Percentiles rank a stretch among this genome's conserved stretches.
These are phyloP conservation scores for Stercorarius parasiticus DNA, from an alignment of 2,113 vertebrate species.

Conservation along the genomic window DNA sequence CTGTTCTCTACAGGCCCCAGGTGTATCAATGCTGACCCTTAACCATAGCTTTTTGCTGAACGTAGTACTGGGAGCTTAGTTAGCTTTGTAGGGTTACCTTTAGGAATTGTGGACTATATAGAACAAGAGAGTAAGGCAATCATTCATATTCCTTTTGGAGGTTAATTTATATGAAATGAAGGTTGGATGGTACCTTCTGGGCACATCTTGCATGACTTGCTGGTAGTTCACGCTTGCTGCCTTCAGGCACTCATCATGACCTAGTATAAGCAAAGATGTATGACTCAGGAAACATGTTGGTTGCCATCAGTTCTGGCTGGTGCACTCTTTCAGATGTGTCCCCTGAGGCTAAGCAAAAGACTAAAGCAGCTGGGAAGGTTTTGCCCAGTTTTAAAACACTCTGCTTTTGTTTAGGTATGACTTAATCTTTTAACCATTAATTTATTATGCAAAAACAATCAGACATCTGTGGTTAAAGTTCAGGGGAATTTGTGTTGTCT, in stretches of 20 bases:
- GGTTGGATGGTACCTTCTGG: neutral
- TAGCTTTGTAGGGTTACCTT: neutral
- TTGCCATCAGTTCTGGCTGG: constrained; percentile 9
- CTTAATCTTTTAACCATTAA: neutral
- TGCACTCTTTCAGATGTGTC: neutral
- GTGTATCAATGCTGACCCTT: neutral
- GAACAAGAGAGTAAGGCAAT: neutral
- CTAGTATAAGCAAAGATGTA: neutral
- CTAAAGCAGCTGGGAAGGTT: neutral
- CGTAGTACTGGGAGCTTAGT: neutral
- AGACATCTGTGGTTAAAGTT: neutral
- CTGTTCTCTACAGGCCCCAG: neutral
- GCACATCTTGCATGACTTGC: neutral
- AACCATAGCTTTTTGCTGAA: neutral
- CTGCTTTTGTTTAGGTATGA: neutral
- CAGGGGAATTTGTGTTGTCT: neutral
- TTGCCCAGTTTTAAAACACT: neutral
- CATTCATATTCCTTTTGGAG: neutral
- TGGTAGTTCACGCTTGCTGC: neutral
- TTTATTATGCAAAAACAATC: neutral
- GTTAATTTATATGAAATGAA: neutral
- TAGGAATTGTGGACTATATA: neutral
- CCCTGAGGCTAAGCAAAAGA: neutral
- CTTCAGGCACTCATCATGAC: neutral
- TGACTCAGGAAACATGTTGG: neutral